phyloP scores from a whole-genome alignment of 2,888 invertebrate species.

The Augiades crinisus region DNA sequence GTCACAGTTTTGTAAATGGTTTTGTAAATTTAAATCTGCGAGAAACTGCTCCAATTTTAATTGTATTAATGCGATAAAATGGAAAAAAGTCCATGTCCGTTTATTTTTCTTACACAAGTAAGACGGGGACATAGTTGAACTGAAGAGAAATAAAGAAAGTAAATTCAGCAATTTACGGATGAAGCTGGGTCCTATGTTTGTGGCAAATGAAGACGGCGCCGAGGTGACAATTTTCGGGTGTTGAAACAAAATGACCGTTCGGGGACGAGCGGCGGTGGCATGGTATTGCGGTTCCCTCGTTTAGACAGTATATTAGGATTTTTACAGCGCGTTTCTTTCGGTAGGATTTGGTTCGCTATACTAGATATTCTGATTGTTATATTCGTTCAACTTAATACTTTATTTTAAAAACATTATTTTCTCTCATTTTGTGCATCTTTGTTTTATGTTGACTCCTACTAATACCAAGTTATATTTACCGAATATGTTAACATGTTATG shows the following conservation, averaged over 20 bases:
- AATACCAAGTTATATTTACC: too few species aligned
- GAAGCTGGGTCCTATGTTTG: conserved; percentile 69
- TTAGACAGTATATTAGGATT: conserved; percentile 41
- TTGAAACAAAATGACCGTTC: conserved; percentile 62
- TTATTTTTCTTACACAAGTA: conserved; percentile 64
- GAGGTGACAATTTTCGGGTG: conserved; percentile 76
- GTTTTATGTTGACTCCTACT: too few species aligned
- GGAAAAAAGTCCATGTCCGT: too few species aligned
- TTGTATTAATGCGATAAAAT: conserved; percentile 42
- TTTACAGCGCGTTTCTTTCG: conserved; percentile 10
- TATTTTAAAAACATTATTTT: too few species aligned
- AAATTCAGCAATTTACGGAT: conserved; percentile 76
- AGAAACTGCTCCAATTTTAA: too few species aligned
- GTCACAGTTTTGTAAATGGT: too few species aligned
- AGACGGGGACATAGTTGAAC: conserved; percentile 62
- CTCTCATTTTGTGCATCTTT: too few species aligned
- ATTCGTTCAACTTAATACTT: too few species aligned
- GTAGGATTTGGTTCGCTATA: conserved; percentile 7
- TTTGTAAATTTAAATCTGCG: too few species aligned
- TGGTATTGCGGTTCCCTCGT: conserved; percentile 48
- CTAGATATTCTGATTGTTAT: too few species aligned
- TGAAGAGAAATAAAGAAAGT: conserved; percentile 51
- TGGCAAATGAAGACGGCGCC: conserved; percentile 75
- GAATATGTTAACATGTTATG: too few species aligned
- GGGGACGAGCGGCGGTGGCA: conserved; percentile 47